Evolutionary conservation across 2,113 vertebrate species (phyloP).

Genomic region (Silurus asotus): DNA sequence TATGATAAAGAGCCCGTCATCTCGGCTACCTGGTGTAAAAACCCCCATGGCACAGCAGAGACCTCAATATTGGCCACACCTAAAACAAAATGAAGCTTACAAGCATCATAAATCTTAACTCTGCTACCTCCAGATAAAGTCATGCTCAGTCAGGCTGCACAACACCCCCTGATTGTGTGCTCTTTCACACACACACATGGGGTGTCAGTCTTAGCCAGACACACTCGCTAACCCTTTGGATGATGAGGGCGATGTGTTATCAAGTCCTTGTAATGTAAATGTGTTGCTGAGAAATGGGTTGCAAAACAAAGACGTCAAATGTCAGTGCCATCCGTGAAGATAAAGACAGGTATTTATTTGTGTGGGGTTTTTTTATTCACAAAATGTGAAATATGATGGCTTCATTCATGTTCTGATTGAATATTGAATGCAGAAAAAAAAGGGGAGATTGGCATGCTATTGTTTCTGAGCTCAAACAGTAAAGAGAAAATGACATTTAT

Average conservation of each 20-base stretch:
- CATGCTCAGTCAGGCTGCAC: constrained; percentile 21
- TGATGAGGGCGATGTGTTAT: constrained; percentile 11
- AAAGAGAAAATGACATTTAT: too few relatives aligned
- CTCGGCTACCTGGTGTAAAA: constrained; percentile 34
- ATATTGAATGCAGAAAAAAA: too few relatives aligned
- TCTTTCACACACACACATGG: neutral
- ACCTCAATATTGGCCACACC: constrained; percentile 19
- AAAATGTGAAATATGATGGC: too few relatives aligned
- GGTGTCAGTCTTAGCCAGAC: neutral
- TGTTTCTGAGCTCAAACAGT: too few relatives aligned
- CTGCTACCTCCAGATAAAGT: constrained; percentile 38
- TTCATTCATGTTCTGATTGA: too few relatives aligned
- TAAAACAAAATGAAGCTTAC: neutral
- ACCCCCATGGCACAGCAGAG: constrained; percentile 4
- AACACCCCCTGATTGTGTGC: constrained; percentile 1
- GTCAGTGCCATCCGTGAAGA: neutral
- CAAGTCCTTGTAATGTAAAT: constrained; percentile 9
- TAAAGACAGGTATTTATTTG: neutral
- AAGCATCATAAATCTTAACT: constrained; percentile 24
- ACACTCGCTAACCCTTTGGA: neutral
- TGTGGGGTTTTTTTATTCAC: too few relatives aligned
- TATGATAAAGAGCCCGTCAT: constrained; percentile 36
- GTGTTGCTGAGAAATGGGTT: neutral
- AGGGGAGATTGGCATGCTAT: too few relatives aligned
- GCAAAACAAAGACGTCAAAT: neutral